Conservation (phyloP, 2,113 vertebrate genomes). For the Chlamydotis undulata region DNA sequence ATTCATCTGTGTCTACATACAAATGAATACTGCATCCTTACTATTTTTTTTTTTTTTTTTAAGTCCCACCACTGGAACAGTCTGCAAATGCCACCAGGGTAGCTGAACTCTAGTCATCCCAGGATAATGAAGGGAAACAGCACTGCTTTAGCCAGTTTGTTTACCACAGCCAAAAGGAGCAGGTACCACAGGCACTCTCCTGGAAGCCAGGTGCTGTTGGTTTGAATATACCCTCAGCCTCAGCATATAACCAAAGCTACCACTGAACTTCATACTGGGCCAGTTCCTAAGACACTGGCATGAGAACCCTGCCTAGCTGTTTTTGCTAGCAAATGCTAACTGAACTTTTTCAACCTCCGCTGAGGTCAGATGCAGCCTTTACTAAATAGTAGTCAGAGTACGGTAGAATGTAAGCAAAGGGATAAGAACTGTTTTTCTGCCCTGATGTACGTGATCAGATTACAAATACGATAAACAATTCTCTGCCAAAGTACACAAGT, state of each 20-base stretch:
- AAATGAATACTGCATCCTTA: not conserved
- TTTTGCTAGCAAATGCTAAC: not conserved
- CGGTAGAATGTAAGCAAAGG: not conserved
- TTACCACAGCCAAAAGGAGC: not conserved
- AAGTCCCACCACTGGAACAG: not conserved
- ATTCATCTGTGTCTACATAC: not conserved
- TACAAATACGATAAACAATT: conserved; percentile 33
- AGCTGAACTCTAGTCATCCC: not conserved
- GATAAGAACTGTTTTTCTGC: conserved; percentile 49
- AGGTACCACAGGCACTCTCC: not conserved
- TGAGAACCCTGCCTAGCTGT: not conserved
- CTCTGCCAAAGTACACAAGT: conserved; percentile 37
- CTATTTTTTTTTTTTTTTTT: not conserved
- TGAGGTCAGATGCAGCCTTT: not conserved
- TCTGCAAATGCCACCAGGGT: no score
- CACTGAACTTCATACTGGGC: not conserved
- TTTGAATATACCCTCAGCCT: not conserved
- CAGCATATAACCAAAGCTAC: not conserved
- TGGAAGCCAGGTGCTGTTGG: accelerated
- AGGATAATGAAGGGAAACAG: not conserved
- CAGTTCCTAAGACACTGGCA: not conserved
- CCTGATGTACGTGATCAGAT: conserved; percentile 19
- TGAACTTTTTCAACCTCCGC: not conserved
- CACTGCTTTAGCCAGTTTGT: not conserved
- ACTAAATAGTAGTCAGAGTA: not conserved